Conservation (phyloP, 2,888 invertebrate genomes). For the Diachrysia chrysitis region DNA sequence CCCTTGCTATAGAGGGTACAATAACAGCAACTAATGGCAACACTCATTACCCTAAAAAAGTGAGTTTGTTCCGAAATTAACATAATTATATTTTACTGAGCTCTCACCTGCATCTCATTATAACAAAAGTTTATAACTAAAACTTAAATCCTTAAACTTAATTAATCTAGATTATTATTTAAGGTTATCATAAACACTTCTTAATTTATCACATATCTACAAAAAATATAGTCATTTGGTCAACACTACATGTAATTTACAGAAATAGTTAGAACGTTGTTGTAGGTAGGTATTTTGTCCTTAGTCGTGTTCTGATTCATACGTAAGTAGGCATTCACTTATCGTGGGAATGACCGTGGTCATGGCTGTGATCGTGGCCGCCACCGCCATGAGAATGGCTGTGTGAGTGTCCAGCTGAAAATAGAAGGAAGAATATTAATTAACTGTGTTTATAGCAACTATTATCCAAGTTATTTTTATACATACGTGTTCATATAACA, state of each 20-base stretch:
- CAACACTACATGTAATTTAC: slow-evolving; percentile 19
- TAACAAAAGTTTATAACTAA: slow-evolving; percentile 15
- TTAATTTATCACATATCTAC: slow-evolving; percentile 41
- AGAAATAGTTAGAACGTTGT: background rate
- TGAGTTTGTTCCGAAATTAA: slow-evolving; percentile 47
- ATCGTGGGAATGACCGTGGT: slow-evolving; percentile 69
- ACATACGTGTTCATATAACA: background rate
- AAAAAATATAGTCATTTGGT: slow-evolving; percentile 46
- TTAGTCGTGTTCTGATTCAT: background rate
- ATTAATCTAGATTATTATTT: slow-evolving; percentile 16
- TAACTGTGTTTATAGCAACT: background rate
- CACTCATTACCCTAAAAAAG: slow-evolving; percentile 17
- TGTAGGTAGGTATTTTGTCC: background rate
- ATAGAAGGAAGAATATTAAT: slow-evolving; percentile 24
- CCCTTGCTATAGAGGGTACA: background rate
- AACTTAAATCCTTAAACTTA: background rate
- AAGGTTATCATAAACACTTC: slow-evolving; percentile 17
- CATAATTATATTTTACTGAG: slow-evolving; percentile 31
- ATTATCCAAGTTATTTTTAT: background rate
- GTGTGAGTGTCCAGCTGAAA: slow-evolving; percentile 80
- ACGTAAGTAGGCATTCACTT: slow-evolving; percentile 34
- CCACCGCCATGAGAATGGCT: slow-evolving; percentile 65
- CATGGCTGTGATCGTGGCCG: slow-evolving; percentile 28
- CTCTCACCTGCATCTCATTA: slow-evolving; percentile 31
- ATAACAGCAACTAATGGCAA: slow-evolving; percentile 31